These are phyloP conservation scores for Gymnodraco acuticeps DNA, from an alignment of 2,797 vertebrate genomes.

Conservation along the genomic window DNA sequence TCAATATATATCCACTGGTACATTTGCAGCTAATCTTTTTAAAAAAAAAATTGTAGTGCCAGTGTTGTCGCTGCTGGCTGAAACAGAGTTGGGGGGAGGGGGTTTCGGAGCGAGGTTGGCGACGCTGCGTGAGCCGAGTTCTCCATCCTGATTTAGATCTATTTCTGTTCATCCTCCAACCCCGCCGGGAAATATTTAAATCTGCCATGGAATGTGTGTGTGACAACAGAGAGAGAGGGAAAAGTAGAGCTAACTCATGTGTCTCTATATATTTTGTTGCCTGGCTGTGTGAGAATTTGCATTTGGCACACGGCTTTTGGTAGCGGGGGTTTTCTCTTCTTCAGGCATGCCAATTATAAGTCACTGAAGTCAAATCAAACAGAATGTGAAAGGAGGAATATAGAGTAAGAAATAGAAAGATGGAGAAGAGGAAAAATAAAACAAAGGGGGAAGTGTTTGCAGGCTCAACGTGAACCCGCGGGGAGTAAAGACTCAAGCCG, in stretches of 20 bases:
- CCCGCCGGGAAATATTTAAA: slow-evolving; percentile 81
- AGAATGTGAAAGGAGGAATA: slow-evolving; percentile 25
- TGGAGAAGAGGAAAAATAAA: not conserved
- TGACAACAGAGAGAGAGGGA: not conserved
- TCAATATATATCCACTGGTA: slow-evolving; percentile 19
- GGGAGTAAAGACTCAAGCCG: slow-evolving; percentile 54
- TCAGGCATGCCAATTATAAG: slow-evolving; percentile 28
- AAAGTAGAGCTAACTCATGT: slow-evolving; percentile 25
- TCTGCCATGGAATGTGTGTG: slow-evolving; percentile 70
- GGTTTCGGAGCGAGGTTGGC: slow-evolving; percentile 8
- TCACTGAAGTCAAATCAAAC: slow-evolving; percentile 39
- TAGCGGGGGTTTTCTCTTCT: not conserved
- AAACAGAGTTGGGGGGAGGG: slow-evolving; percentile 15
- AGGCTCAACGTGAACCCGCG: slow-evolving; percentile 44
- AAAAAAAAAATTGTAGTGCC: not conserved
- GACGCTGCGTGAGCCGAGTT: slow-evolving; percentile 58
- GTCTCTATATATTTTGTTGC: slow-evolving; percentile 23
- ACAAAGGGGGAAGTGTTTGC: not conserved
- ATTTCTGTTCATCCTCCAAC: slow-evolving; percentile 80
- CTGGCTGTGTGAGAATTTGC: slow-evolving; percentile 34
- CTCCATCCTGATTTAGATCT: slow-evolving; percentile 84
- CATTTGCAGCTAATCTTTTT: slow-evolving; percentile 51
- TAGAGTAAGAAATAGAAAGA: slow-evolving; percentile 4
- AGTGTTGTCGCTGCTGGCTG: slow-evolving; percentile 61
- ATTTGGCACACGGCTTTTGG: slow-evolving; percentile 28